Base-by-base conservation (phyloP, 2,113 vertebrate species). In the Mugil cephalus region DNA sequence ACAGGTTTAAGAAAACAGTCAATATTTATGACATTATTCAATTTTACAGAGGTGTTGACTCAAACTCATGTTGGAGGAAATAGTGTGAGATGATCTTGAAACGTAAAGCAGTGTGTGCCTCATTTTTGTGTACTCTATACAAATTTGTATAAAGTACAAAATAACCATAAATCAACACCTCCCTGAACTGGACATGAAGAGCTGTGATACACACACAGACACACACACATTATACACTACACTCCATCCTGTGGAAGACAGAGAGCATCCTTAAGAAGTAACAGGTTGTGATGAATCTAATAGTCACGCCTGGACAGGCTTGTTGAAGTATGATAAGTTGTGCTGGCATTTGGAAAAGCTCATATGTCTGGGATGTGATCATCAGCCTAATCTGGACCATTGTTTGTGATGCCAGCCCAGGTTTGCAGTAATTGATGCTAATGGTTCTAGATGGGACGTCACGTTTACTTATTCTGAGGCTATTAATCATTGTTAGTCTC, bases 301-400 rank as follows among this genome's bases (percentile, higher is more conserved):
- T 35, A 67, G 80, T 85, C 81, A 86, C 64, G 64, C n/a, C 54
- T 68, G 64, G 76, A 69, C 63, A 38, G 81, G 74, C 84, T 67
- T n/a, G 75, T 74, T 81, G 54, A 87, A 87, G 82, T 79, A 82
- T 87, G 84, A 92, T 91, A 80, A 90, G 82, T 90, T 17, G 75
- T 36, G 65, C 47, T 92, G 87, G 86, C 82, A 91, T 93, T 93
- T 92, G 48, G 77, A 85, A n/a, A 64, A 72, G 79, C 83, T 82
- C 85, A 63, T 79, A 64, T 84, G 75, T 85, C 84, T 82, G 65
- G 69, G 77, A 79, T 83, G 87, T 79, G 85, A 91, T 91, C 86
- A 86, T 91, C 63, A 81, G 84, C 79, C 86, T 91, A 87, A 93
- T 92, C 86, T 84, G 80, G 84, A 87, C 89, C 90, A 84, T 87